Evolutionary conservation across 2,888 invertebrate genomes (phyloP).

Genomic region (Stenolophus ochropezus): DNA sequence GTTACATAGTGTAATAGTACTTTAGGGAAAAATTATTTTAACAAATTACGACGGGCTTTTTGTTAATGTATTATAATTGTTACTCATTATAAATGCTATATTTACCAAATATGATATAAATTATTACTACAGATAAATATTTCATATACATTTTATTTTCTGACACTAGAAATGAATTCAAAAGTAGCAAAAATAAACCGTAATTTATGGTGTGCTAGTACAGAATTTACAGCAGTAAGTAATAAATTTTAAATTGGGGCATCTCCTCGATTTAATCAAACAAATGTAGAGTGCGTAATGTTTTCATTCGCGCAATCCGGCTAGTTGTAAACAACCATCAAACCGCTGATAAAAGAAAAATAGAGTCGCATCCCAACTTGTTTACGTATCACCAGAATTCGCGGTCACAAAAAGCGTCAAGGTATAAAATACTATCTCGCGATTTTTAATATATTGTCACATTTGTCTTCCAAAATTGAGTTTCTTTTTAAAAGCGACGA

Average conservation of each 20-base stretch:
- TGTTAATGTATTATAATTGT: neutral
- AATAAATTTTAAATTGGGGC: constrained; percentile 26
- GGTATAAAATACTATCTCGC: constrained; percentile 47
- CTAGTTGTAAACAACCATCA: constrained; percentile 30
- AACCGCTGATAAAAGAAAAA: constrained; percentile 32
- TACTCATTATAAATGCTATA: too few species aligned
- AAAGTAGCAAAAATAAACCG: neutral
- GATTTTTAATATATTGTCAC: constrained; percentile 60
- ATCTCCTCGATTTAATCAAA: constrained; percentile 40
- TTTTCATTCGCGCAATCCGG: neutral
- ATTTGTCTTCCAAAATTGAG: constrained; percentile 60
- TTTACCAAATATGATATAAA: too few species aligned
- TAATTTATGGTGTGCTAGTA: neutral
- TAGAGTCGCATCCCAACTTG: constrained; percentile 9
- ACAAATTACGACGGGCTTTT: neutral
- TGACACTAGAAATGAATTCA: neutral
- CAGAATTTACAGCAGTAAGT: neutral
- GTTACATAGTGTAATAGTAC: neutral
- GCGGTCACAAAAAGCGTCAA: constrained; percentile 51
- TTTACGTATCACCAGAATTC: constrained; percentile 35
- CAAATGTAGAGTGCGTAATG: neutral
- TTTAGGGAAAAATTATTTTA: constrained; percentile 23
- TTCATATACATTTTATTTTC: neutral
- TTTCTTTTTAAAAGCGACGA: constrained; percentile 55
- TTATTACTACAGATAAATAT: too few species aligned